Conservation (phyloP, 2,113 vertebrate species). For the Petroica traversi region DNA sequence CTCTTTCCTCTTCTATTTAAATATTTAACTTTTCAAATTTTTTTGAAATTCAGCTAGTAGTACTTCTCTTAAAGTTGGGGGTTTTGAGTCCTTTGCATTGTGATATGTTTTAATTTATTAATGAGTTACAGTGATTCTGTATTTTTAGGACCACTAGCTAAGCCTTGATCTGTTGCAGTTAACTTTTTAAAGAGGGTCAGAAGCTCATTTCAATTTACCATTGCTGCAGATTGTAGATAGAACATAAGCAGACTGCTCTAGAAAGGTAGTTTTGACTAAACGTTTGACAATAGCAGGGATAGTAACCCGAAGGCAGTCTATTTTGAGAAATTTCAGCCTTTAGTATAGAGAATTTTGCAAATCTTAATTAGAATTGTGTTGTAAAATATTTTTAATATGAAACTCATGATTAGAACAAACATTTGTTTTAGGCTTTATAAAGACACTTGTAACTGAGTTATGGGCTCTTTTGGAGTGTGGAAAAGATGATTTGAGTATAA, state of each 20-base stretch:
- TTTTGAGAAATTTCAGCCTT: background rate
- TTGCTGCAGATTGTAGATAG: background rate
- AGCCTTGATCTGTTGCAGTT: background rate
- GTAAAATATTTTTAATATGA: background rate
- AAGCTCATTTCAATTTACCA: background rate
- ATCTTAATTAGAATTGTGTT: background rate
- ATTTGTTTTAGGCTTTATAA: constrained; percentile 82
- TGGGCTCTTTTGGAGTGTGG: constrained; percentile 91
- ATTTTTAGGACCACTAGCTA: background rate
- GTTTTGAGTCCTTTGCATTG: background rate
- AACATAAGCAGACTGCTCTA: background rate
- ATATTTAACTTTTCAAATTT: background rate
- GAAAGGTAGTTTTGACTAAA: background rate
- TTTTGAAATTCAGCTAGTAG: background rate
- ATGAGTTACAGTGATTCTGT: background rate
- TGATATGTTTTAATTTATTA: background rate
- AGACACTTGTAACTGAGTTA: constrained; percentile 82
- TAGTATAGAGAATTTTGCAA: background rate
- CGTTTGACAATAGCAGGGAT: background rate
- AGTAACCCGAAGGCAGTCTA: background rate
- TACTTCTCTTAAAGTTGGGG: background rate
- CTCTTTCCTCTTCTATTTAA: background rate
- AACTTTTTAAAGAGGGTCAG: background rate
- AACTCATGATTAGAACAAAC: background rate
- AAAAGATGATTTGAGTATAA: constrained; percentile 84